A percentile compares a stretch with the other conserved stretches of the same genome.
These are phyloP conservation scores for Gymnobelideus leadbeateri DNA, from an alignment of 2,113 vertebrate species.

Conservation along the genomic window DNA sequence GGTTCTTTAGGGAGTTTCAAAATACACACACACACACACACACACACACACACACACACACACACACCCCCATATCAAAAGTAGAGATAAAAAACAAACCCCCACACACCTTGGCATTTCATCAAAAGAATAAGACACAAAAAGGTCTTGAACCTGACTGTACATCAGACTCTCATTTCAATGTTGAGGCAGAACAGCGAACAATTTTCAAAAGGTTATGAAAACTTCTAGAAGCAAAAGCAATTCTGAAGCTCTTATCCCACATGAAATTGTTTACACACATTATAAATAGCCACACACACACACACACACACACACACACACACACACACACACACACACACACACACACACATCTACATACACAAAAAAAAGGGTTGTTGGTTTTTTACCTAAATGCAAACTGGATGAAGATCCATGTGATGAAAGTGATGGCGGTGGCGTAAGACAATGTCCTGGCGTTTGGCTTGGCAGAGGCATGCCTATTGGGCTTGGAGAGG, in stretches of 20 bases:
- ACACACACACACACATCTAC: too few species aligned
- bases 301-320: slow-evolving; percentile 76
- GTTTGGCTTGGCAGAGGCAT: slow-evolving; percentile 95
- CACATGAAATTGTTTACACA: slow-evolving; percentile 88
- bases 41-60: not conserved
- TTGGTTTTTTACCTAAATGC: slow-evolving; percentile 92
- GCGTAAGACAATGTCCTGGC: slow-evolving; percentile 97
- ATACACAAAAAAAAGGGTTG: slow-evolving; percentile 87
- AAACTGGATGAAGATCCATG: slow-evolving; percentile 98
- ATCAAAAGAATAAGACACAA: slow-evolving; percentile 73
- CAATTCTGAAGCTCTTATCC: slow-evolving; percentile 87
- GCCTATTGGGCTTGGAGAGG: slow-evolving; percentile 98
- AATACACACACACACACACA: slow-evolving; percentile 66
- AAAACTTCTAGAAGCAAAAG: slow-evolving; percentile 80
- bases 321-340: slow-evolving; percentile 78
- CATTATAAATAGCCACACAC: slow-evolving; percentile 85
- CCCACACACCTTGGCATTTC: slow-evolving; percentile 70
- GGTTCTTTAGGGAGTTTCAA: slow-evolving; percentile 68
- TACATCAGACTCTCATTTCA: slow-evolving; percentile 78
- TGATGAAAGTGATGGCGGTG: slow-evolving; percentile 97
- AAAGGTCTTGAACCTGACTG: slow-evolving; percentile 77
- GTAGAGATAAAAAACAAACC: slow-evolving; percentile 77
- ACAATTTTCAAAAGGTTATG: slow-evolving; percentile 72
- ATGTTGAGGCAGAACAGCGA: slow-evolving; percentile 65
- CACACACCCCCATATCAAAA: slow-evolving; percentile 59